A percentile compares a stretch with the other conserved stretches of the same genome.
Conservation (phyloP, 1,140 invertebrate genomes). For the Latrodectus geometricus region DNA sequence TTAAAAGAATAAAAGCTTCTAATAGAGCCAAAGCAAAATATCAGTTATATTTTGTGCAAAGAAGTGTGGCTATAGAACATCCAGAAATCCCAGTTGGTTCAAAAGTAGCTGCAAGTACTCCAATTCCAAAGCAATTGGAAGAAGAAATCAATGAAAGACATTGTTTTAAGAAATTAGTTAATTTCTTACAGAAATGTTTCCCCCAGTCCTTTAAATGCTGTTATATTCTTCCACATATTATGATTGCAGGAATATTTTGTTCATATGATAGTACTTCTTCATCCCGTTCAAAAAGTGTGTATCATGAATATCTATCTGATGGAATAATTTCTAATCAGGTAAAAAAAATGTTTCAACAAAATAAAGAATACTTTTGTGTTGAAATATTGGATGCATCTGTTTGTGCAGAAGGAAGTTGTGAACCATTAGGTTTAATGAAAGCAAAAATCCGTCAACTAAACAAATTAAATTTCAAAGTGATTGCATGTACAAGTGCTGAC, state of each 20-base stretch:
- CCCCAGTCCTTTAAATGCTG: conserved; percentile 7
- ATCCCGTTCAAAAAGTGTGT: background rate
- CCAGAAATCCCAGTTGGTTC: background rate
- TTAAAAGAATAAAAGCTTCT: conserved; percentile 1
- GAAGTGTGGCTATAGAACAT: conserved; percentile 43
- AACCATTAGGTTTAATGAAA: conserved; percentile 38
- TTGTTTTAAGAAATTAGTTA: conserved; percentile 6
- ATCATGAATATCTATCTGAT: conserved; percentile 9
- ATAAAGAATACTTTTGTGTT: conserved; percentile 26
- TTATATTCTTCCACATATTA: conserved; percentile 54
- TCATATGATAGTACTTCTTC: background rate
- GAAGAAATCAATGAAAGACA: conserved; percentile 47
- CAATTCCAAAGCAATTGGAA: conserved; percentile 27
- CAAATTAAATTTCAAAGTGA: conserved; percentile 28
- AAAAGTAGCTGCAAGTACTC: background rate
- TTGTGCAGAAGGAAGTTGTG: background rate
- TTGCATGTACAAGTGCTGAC: conserved; percentile 27
- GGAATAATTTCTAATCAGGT: conserved; percentile 29
- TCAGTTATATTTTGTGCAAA: conserved; percentile 53
- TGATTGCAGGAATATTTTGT: conserved; percentile 36
- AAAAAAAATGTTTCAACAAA: background rate
- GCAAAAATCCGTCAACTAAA: conserved; percentile 51
- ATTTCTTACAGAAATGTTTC: conserved; percentile 13
- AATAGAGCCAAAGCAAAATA: conserved; percentile 45
- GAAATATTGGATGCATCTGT: conserved; percentile 51